Evolutionary conservation across 2,113 vertebrate genomes (phyloP), one percentile per base, ranked within the genome.

Genomic region (Psittacula cyanocephala): DNA sequence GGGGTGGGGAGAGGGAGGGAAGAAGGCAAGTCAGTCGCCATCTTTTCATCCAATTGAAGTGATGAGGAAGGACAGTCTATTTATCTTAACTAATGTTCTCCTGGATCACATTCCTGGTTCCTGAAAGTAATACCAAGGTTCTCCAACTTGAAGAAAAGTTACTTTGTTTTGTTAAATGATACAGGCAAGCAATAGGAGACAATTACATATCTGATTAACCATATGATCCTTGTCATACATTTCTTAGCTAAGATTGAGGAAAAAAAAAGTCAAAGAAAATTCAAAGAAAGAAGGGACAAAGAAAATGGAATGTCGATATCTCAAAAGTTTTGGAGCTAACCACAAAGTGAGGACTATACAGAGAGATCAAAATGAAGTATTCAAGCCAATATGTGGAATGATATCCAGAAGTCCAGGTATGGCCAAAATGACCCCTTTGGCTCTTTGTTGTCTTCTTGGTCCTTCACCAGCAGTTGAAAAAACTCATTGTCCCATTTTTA

Each of bases 1-100:
- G 52, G 52, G 17, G 5, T 12, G 53, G 31, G 19, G 31, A 9
- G 11, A 57, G 31, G 22, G 4, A 9, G 3, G 23, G 2, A 7
- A 37, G 37, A 37, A 37, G 3, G 8, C 15, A 46, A 76, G 43
- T 65, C 25, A 78, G 25, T 88, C 65, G 65, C 31, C 19, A 37
- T 63, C 39, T 95, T 78, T 78, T 81, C 9, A 86, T 91, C 50
- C 43, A 95, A 3, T 55, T 93, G 62, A 89, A 41, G 9, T 75
- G 17, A 88, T 81, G 65, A 57, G 65, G 68, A 93, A 89, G 64
- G 79, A 83, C 82, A 85, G 23, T 44, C 17, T 52, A 78, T 88
- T 92, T 86, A 79, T 81, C 35, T 90, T 94, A 87, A 95, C 91
- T 96, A 87, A 57, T 9, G 12, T n/a, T 95, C 15, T 25, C 35